Percentiles rank a stretch among this genome's conserved stretches.
phyloP scores from a whole-genome alignment of 2,888 invertebrate species.

The Chromoteleia sp. region DNA sequence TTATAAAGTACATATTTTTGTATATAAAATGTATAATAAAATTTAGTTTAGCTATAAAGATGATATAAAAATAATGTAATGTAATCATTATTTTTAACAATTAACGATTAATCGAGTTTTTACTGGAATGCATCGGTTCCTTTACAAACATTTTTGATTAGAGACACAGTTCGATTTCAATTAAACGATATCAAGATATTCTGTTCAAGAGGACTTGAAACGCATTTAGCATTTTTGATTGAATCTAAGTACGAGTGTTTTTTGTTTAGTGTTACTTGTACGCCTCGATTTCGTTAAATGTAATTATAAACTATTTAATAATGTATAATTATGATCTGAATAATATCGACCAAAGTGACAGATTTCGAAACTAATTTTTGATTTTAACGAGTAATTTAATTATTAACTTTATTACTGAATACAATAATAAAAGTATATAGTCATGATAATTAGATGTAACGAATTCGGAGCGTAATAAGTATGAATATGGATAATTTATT shows the following conservation, averaged over 20 bases:
- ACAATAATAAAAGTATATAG: not conserved
- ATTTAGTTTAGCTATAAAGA: conserved; percentile 74
- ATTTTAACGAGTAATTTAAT: not conserved
- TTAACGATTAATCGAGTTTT: conserved; percentile 33
- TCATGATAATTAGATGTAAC: not conserved
- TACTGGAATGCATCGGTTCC: conserved; percentile 32
- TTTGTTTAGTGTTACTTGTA: conserved; percentile 1
- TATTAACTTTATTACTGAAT: not conserved
- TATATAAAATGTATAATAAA: conserved; percentile 80
- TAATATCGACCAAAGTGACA: too few relatives aligned
- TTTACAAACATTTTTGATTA: conserved; percentile 26
- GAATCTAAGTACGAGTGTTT: not conserved
- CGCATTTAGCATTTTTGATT: conserved; percentile 1
- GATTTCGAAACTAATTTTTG: not conserved
- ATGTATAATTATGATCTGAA: not conserved
- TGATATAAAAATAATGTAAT: conserved; percentile 23
- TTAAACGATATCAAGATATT: conserved; percentile 8
- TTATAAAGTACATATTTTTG: conserved; percentile 80
- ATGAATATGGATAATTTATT: not conserved
- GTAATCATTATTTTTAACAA: conserved; percentile 52
- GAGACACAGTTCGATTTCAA: conserved; percentile 27
- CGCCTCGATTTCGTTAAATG: not conserved
- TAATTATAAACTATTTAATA: not conserved
- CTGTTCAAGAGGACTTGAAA: not conserved
- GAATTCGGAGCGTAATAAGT: not conserved